Percentiles rank a stretch among this genome's conserved stretches.
phyloP scores from a whole-genome alignment of 2,113 vertebrate genomes.

The Chiloscyllium plagiosum region DNA sequence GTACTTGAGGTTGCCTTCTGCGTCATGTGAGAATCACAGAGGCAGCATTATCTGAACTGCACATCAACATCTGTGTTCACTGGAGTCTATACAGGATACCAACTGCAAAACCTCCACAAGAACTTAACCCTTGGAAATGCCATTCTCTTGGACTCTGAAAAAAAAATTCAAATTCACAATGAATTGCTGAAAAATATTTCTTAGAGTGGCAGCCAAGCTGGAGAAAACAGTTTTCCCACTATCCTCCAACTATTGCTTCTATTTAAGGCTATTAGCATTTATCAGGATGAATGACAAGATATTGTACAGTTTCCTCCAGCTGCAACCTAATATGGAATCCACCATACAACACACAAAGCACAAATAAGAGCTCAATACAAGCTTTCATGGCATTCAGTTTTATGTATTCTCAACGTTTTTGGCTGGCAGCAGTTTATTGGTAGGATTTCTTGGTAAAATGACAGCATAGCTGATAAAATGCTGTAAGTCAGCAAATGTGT shows the following conservation, averaged over 20 bases:
- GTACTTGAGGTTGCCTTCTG: neutral
- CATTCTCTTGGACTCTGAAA: neutral
- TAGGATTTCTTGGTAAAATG: neutral
- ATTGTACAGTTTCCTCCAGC: neutral
- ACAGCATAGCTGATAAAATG: neutral
- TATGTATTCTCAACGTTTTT: neutral
- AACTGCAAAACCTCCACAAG: neutral
- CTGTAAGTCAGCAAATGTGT: neutral
- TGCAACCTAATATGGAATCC: neutral
- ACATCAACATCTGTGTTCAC: neutral
- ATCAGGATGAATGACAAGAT: neutral
- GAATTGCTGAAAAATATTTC: neutral
- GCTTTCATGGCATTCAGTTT: neutral
- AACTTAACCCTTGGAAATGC: neutral
- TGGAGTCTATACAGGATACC: neutral
- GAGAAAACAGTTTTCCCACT: neutral
- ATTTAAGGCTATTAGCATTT: neutral
- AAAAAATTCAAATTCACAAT: neutral
- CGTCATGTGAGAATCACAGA: no score
- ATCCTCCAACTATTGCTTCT: neutral
- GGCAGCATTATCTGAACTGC: neutral
- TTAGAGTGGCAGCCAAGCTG: neutral
- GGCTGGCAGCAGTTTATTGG: neutral
- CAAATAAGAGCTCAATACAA: neutral
- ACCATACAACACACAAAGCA: neutral